phyloP scores from a whole-genome alignment of 2,888 invertebrate genomes.

The Drosophila mimetica region DNA sequence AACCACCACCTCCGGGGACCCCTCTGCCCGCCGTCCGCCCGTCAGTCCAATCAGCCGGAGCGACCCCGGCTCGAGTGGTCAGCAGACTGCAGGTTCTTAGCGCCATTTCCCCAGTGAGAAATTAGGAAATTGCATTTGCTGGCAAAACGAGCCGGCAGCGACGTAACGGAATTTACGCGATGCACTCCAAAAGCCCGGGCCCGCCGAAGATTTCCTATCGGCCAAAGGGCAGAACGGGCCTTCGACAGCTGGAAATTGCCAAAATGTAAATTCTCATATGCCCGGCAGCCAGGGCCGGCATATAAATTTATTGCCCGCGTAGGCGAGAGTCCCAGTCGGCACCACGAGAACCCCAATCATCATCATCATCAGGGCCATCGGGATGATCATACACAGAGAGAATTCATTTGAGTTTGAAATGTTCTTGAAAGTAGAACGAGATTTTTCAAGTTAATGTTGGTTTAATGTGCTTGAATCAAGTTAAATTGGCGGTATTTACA shows the following conservation, averaged over 20 bases:
- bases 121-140: conserved; percentile 82
- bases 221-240: conserved; percentile 11
- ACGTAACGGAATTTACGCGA: conserved; percentile 68
- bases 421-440: no score
- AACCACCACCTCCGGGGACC: conserved; percentile 12
- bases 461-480: no score
- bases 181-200: conserved; percentile 25
- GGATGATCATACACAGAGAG: conserved; percentile 47
- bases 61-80: conserved; percentile 38
- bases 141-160: conserved; percentile 48
- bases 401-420: no score
- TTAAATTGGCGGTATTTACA: no score
- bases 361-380: conserved; percentile 13
- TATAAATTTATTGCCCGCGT: conserved; percentile 74
- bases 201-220: conserved; percentile 61
- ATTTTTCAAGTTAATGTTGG: no score
- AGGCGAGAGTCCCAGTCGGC: conserved; percentile 44
- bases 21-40: neutral
- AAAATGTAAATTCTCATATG: conserved; percentile 81
- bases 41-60: conserved; percentile 56
- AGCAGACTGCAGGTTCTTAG: conserved; percentile 60
- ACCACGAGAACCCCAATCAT: conserved; percentile 8
- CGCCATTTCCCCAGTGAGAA: conserved; percentile 80
- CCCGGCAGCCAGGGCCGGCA: conserved; percentile 42
- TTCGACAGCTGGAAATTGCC: conserved; percentile 80